phyloP scores from a whole-genome alignment of 2,888 invertebrate genomes.

The Ellobium chinense region DNA sequence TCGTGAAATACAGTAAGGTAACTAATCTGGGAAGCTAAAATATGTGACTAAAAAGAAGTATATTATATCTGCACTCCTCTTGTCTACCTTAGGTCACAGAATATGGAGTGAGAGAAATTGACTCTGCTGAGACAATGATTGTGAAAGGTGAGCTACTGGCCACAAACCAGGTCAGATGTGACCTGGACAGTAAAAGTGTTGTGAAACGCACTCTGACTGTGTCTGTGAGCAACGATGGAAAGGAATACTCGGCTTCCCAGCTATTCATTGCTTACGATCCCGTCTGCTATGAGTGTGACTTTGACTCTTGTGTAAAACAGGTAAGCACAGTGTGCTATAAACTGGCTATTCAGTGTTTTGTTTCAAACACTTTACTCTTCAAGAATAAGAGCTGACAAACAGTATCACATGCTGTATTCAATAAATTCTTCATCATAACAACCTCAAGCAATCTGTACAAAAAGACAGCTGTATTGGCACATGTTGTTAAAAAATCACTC shows the following conservation, averaged over 20 bases:
- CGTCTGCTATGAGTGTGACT: slow-evolving; percentile 43
- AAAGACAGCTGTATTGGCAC: too few relatives aligned
- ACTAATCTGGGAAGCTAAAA: not conserved
- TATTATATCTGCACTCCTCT: not conserved
- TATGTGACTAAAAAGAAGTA: not conserved
- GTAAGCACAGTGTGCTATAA: too few relatives aligned
- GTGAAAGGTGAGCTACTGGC: slow-evolving; percentile 38
- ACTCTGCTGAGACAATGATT: slow-evolving; percentile 5
- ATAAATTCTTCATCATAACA: too few relatives aligned
- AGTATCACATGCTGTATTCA: too few relatives aligned
- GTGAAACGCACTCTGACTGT: slow-evolving; percentile 36
- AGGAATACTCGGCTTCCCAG: slow-evolving; percentile 18
- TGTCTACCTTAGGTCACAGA: slow-evolving; percentile 23
- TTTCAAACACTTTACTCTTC: too few relatives aligned
- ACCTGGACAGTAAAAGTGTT: not conserved
- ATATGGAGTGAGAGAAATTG: slow-evolving; percentile 18
- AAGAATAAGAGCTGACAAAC: too few relatives aligned
- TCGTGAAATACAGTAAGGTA: too few relatives aligned
- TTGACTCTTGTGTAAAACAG: slow-evolving; percentile 23
- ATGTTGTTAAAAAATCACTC: too few relatives aligned
- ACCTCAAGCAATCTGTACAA: too few relatives aligned
- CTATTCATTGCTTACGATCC: slow-evolving; percentile 50
- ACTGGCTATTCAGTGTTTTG: too few relatives aligned
- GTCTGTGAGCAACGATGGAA: slow-evolving; percentile 52
- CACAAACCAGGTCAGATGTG: slow-evolving; percentile 32